These are phyloP conservation scores for Hypomesus transpacificus DNA, from an alignment of 2,113 vertebrate species.

Conservation along the genomic window DNA sequence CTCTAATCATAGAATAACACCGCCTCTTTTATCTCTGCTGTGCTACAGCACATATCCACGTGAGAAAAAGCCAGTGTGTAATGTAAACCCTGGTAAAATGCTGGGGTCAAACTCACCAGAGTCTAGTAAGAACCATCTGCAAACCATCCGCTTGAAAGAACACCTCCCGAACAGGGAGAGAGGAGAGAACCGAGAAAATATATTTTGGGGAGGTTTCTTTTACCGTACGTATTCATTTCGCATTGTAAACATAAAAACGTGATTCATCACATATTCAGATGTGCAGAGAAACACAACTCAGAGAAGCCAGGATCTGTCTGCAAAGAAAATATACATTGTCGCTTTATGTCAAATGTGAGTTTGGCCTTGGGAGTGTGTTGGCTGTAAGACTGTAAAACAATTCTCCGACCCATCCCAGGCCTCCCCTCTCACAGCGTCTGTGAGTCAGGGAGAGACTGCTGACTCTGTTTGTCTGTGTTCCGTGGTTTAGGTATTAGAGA, in stretches of 20 bases:
- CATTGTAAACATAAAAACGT: neutral
- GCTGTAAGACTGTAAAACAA: constrained; percentile 10
- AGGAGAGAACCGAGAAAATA: constrained; percentile 28
- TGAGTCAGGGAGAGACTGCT: neutral
- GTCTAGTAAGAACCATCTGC: constrained; percentile 54
- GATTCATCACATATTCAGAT: constrained; percentile 34
- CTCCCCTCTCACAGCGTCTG: neutral
- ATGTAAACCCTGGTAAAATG: constrained; percentile 25
- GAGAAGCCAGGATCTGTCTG: constrained; percentile 6
- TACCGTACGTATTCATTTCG: neutral
- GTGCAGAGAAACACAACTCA: constrained; percentile 18
- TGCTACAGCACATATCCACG: constrained; percentile 45
- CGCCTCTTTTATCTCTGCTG: constrained; percentile 51
- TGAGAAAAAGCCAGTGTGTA: constrained; percentile 42
- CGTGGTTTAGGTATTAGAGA: constrained; percentile 5
- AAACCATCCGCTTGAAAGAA: constrained; percentile 49
- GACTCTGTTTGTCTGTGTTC: neutral
- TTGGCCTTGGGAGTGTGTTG: neutral
- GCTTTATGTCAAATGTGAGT: constrained; percentile 9
- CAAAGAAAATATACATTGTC: constrained; percentile 13
- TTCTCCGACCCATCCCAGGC: neutral
- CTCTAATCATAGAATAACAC: constrained; percentile 67
- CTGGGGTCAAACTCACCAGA: constrained; percentile 34
- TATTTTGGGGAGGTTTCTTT: neutral
- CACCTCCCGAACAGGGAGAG: constrained; percentile 21